Evolutionary conservation across 2,888 invertebrate species (phyloP), one percentile per base, ranked within the genome.

Genomic region (Psylliodes chrysocephalus): DNA sequence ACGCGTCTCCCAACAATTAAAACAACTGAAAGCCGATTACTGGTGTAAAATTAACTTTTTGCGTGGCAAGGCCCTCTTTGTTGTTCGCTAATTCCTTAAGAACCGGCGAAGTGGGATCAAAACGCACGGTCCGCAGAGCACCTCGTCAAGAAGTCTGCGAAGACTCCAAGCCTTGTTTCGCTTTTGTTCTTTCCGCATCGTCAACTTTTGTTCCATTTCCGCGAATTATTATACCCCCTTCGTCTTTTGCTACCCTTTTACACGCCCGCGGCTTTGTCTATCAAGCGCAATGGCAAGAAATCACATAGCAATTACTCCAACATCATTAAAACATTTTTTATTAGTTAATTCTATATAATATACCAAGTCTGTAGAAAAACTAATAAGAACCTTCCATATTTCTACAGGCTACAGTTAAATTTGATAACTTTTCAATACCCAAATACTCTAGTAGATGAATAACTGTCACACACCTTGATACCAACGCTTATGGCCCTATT

Each of bases 171-270:
- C n/a, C 28, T 67, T 61, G 64, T 73, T 76, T 76, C 77, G 75
- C 74, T 77, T 77, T 77, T 77, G 77, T 80, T 79, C 78, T 81
- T 82, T 80, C 79, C 81, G 81, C 75, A 78, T 81, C 82, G 82
- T 81, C 82, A 79, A 79, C 76, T 79, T 78, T 78, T 75, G 78
- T 79, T 78, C 75, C 77, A 75, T 80, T 81, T 79, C 80, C 79
- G 79, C 72, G 70, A 79, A 79, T 78, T 81, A 80, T 19, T 15
- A 80, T 79, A 78, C 76, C 73, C 71, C 73, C 74, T 66, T 64
- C 22, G 10, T 30, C 30, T 15, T 25, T n/a, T n/a, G n/a, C n/a
- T n/a, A n/a, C n/a, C n/a, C n/a, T n/a, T n/a, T n/a, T n/a, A n/a
- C n/a, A n/a, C n/a, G n/a, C n/a, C n/a, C n/a, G n/a, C 35, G n/a